Percentiles rank a stretch among this genome's conserved stretches.
These are phyloP conservation scores for Menidia menidia DNA, from an alignment of 2,797 vertebrate species.

Conservation along the genomic window DNA sequence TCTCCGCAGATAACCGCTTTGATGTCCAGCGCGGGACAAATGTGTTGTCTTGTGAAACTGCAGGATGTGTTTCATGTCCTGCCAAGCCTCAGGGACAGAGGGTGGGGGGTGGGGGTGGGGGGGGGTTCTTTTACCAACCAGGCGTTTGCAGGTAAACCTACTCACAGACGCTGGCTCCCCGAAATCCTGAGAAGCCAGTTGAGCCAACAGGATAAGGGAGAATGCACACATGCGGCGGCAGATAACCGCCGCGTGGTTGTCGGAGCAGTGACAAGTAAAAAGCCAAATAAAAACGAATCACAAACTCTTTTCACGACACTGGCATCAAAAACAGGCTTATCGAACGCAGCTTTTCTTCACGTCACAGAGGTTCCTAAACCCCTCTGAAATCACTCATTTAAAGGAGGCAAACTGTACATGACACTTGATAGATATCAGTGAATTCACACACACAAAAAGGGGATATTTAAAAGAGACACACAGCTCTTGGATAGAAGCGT, in stretches of 20 bases:
- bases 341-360: slow-evolving; percentile 1
- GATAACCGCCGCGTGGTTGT: slow-evolving; percentile 47
- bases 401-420: not conserved
- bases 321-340: not conserved
- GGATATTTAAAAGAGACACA: too few species aligned
- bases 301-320: not conserved
- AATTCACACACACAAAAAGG: not conserved
- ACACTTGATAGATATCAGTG: not conserved
- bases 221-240: slow-evolving; percentile 9
- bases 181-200: slow-evolving; percentile 11
- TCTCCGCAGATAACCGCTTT: slow-evolving; percentile 13
- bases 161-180: slow-evolving; percentile 7
- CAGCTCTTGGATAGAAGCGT: too few species aligned
- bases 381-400: not conserved
- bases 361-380: not conserved
- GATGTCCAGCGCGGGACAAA: slow-evolving; percentile 11
- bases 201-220: slow-evolving; percentile 18
- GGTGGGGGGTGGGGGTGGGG: too few species aligned
- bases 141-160: slow-evolving; percentile 40
- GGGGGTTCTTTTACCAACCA: not conserved
- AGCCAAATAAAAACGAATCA: slow-evolving; percentile 4
- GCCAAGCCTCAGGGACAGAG: slow-evolving; percentile 23
- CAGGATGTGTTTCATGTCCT: slow-evolving; percentile 29
- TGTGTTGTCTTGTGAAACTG: slow-evolving; percentile 5
- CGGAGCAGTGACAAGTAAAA: slow-evolving; percentile 24